These are phyloP conservation scores for Adelphocoris suturalis DNA, from an alignment of 2,888 invertebrate genomes.

Conservation along the genomic window DNA sequence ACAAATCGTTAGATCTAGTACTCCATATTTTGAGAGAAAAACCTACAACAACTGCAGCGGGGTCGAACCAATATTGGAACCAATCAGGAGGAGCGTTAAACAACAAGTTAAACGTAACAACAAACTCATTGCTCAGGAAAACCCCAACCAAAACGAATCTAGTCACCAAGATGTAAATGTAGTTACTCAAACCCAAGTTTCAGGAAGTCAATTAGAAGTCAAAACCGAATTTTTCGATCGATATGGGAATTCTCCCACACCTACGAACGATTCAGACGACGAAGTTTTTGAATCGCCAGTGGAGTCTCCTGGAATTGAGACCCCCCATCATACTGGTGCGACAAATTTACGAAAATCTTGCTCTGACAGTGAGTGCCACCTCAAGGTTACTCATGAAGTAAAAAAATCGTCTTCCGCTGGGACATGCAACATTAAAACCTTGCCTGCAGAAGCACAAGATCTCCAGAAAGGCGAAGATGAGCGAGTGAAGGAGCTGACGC, in stretches of 20 bases:
- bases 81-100: slow-evolving; percentile 50
- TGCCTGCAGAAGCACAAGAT: not conserved
- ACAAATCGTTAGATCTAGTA: slow-evolving; percentile 79
- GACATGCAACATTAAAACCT: not conserved
- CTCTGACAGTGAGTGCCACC: slow-evolving; percentile 37
- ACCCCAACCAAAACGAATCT: slow-evolving; percentile 17
- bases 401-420: slow-evolving; percentile 30
- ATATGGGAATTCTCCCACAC: slow-evolving; percentile 42
- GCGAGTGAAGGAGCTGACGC: not conserved
- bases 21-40: slow-evolving; percentile 71
- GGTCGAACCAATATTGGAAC: slow-evolving; percentile 55
- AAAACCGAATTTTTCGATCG: not conserved
- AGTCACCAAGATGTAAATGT: slow-evolving; percentile 22
- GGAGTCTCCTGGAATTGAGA: not conserved
- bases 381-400: not conserved
- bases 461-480: not conserved
- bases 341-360: slow-evolving; percentile 29
- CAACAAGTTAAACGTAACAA: slow-evolving; percentile 1
- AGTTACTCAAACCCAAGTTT: not conserved
- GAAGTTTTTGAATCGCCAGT: slow-evolving; percentile 34
- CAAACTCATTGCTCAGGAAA: not conserved
- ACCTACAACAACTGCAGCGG: slow-evolving; percentile 23
- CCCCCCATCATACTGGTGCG: not conserved
- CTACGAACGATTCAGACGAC: slow-evolving; percentile 52
- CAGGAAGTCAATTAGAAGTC: slow-evolving; percentile 35